A percentile compares a stretch with the other conserved stretches of the same genome.
phyloP scores from a whole-genome alignment of 1,140 invertebrate species.

The Zaprionus vittiger region DNA sequence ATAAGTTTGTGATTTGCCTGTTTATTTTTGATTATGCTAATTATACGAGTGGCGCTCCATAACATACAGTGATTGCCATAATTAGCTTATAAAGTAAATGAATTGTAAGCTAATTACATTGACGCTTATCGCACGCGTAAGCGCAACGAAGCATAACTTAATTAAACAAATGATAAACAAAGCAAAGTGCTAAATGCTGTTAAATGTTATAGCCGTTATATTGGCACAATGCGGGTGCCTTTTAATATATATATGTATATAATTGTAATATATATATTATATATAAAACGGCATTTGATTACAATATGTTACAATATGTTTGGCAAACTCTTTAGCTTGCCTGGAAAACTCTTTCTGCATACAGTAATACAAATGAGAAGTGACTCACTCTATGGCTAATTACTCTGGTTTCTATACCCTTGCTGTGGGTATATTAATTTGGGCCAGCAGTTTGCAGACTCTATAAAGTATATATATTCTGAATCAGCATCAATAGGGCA shows the following conservation, averaged over 20 bases:
- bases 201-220: slow-evolving; percentile 40
- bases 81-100: slow-evolving; percentile 15
- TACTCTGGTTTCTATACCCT: too few species aligned
- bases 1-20: neutral
- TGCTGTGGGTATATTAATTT: too few species aligned
- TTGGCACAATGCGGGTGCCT: neutral
- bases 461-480: too few species aligned
- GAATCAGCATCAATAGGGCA: too few species aligned
- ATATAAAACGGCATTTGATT: too few species aligned
- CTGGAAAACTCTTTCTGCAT: neutral
- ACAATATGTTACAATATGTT: too few species aligned
- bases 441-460: too few species aligned
- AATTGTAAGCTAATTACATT: slow-evolving; percentile 51
- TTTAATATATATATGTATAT: too few species aligned
- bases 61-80: neutral
- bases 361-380: too few species aligned
- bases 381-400: neutral
- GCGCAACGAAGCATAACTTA: slow-evolving; percentile 54
- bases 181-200: slow-evolving; percentile 59
- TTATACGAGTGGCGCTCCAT: neutral
- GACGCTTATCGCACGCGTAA: slow-evolving; percentile 56
- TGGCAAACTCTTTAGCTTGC: neutral
- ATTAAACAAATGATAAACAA: slow-evolving; percentile 43
- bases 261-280: too few species aligned
- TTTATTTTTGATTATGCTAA: neutral